Evolutionary conservation across 2,113 vertebrate genomes (phyloP), one percentile per base, ranked within the genome.

Genomic region (Chionodraco myersi): DNA sequence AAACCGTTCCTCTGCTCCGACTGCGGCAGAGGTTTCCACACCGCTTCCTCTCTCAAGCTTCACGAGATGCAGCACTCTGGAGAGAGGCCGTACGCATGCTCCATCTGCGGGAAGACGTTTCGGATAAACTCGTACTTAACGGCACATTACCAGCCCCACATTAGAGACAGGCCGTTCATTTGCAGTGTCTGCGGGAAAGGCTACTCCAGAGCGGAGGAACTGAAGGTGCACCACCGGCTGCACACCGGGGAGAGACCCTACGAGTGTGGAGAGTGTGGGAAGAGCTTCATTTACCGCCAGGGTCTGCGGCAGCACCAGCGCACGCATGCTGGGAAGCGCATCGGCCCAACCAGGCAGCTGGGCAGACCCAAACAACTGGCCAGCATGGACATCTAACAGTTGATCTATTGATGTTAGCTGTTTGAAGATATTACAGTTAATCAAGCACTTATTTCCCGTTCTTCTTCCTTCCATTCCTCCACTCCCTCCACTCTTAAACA

Each of bases 101-200:
- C 77, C 23, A 89, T 94, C 62, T 95, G 94, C 10, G 92, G 91
- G 36, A 93, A 94, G 76, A 89, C 56, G 1, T 90, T 90, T 61
- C 79, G 88, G 14, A 90, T 91, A 9, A 91, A 90, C 79, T 91
- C 91, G 10, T 91, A 91, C 52, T 73, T 93, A 8, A 89, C 81
- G 0, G 91, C 89, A 5, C 92, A 93, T 69, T 92, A 91, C 66
- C 91, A 93, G 84, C 90, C 88, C 45, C 91, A 92, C 81, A 83
- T 91, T 6, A 91, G 90, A 56, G 86, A 90, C 48, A 82, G 89
- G 16, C 92, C 92, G 9, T 91, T 94, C 9, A 80, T 72, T 12
- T 96, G 96, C 59, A 49, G 83, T 0, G 88, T 95, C 23, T 96
- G 96, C 6, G 93, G 94, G 51, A 95, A 96, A 71, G 91, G 92